A percentile compares a stretch with the other conserved stretches of the same genome.
Conservation (phyloP, 2,113 vertebrate genomes). For the Melanotaenia duboulayi region DNA sequence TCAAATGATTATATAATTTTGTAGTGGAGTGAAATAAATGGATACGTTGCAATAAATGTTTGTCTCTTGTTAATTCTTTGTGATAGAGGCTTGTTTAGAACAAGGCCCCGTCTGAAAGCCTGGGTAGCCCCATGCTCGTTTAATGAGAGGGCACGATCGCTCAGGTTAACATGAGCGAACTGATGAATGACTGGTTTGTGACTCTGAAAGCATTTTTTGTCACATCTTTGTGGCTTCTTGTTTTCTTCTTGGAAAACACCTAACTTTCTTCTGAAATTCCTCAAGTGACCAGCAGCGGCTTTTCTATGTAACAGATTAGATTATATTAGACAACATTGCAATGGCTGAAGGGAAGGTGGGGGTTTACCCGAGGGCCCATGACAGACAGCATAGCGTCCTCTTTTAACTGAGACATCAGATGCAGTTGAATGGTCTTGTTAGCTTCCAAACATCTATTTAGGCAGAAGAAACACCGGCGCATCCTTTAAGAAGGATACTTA, state of each 20-base stretch:
- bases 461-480: too few species aligned
- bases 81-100: neutral
- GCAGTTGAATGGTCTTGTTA: too few species aligned
- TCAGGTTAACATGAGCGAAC: constrained; percentile 18
- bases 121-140: constrained; percentile 32
- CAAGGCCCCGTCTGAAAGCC: neutral
- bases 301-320: constrained; percentile 51
- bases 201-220: constrained; percentile 33
- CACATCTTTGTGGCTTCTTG: constrained; percentile 47
- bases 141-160: constrained; percentile 56
- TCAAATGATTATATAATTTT: constrained; percentile 81
- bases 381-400: constrained; percentile 60
- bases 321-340: constrained; percentile 29
- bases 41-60: constrained; percentile 65
- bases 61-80: constrained; percentile 20
- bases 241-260: constrained; percentile 3
- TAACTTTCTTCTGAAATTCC: neutral
- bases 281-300: constrained; percentile 2
- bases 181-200: constrained; percentile 46
- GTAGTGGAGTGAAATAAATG: constrained; percentile 86
- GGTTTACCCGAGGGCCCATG: constrained; percentile 52
- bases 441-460: too few species aligned
- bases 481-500: too few species aligned
- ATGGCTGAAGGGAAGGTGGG: constrained; percentile 27
- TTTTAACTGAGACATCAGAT: neutral